Conservation (phyloP, 2,797 vertebrate species). For the Otolemur crassicaudatus region DNA sequence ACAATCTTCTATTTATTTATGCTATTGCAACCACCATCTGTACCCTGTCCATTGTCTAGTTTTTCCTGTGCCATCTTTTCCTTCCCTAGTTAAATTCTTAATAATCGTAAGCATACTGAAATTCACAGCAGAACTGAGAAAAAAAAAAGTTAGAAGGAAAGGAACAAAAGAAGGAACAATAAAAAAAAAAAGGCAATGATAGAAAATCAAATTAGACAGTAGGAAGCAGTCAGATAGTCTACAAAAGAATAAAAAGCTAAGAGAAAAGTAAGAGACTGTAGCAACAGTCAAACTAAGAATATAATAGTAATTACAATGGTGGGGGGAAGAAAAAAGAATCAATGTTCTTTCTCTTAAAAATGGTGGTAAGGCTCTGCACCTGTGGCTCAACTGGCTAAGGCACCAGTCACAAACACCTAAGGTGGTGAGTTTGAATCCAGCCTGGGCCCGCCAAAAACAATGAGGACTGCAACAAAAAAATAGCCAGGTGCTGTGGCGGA, state of each 20-base stretch:
- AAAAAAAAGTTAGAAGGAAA: not conserved
- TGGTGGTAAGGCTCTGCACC: not conserved
- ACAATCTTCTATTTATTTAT: conserved; percentile 4
- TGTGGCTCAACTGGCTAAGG: too few species aligned
- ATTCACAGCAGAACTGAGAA: not conserved
- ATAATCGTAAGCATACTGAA: not conserved
- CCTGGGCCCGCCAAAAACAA: too few species aligned
- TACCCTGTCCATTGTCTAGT: not conserved
- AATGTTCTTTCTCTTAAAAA: not conserved
- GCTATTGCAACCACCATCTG: not conserved
- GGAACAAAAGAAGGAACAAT: not conserved
- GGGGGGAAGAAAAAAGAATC: not conserved
- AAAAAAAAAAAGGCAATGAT: not conserved
- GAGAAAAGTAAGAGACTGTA: not conserved
- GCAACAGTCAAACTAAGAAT: conserved; percentile 15
- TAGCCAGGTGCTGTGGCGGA: too few species aligned
- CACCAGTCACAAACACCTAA: too few species aligned
- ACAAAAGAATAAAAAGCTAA: not conserved
- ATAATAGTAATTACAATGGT: not conserved
- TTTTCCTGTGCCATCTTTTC: not conserved
- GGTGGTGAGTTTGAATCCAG: too few species aligned
- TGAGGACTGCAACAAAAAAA: too few species aligned
- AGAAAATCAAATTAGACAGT: not conserved
- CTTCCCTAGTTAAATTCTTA: conserved; percentile 20
- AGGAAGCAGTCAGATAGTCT: not conserved